Conservation (phyloP, 2,113 vertebrate genomes). For the Sebastes schlegelii region DNA sequence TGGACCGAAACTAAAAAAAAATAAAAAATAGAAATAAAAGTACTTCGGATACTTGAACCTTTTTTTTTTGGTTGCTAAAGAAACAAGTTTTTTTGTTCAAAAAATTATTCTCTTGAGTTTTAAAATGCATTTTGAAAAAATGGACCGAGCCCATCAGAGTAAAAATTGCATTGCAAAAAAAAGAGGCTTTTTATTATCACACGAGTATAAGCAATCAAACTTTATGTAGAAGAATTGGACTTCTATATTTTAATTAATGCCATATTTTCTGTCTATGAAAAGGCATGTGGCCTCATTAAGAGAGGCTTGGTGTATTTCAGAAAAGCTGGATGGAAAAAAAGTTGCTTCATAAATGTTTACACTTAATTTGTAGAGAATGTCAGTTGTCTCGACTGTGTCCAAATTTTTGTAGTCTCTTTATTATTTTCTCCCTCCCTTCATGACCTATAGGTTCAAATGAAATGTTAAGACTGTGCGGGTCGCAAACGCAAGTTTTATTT, state of each 20-base stretch:
- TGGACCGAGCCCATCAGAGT: slow-evolving; percentile 77
- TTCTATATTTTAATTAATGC: slow-evolving; percentile 83
- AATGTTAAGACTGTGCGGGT: slow-evolving; percentile 87
- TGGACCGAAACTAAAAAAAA: no score
- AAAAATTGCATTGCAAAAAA: slow-evolving; percentile 70
- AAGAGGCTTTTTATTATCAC: slow-evolving; percentile 74
- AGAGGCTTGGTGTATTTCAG: slow-evolving; percentile 84
- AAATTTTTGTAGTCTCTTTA: slow-evolving; percentile 79
- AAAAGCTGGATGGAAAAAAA: slow-evolving; percentile 80
- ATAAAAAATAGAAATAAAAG: no score
- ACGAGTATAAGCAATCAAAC: slow-evolving; percentile 83
- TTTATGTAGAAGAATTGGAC: slow-evolving; percentile 83
- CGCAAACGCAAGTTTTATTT: slow-evolving; percentile 95
- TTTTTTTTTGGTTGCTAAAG: slow-evolving; percentile 14
- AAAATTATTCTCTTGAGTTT: neutral
- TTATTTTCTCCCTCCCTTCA: slow-evolving; percentile 63
- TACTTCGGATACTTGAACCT: slow-evolving; percentile 3
- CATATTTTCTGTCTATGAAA: slow-evolving; percentile 83
- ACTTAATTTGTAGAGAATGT: slow-evolving; percentile 87
- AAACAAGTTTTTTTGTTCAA: no score
- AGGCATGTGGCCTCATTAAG: slow-evolving; percentile 83
- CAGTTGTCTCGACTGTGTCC: slow-evolving; percentile 82
- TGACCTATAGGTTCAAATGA: slow-evolving; percentile 76
- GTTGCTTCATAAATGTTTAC: slow-evolving; percentile 88
- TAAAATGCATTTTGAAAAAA: slow-evolving; percentile 62